Evolutionary conservation across 1,140 invertebrate genomes (phyloP), one percentile per base, ranked within the genome.

Genomic region (Sycophila sp.): DNA sequence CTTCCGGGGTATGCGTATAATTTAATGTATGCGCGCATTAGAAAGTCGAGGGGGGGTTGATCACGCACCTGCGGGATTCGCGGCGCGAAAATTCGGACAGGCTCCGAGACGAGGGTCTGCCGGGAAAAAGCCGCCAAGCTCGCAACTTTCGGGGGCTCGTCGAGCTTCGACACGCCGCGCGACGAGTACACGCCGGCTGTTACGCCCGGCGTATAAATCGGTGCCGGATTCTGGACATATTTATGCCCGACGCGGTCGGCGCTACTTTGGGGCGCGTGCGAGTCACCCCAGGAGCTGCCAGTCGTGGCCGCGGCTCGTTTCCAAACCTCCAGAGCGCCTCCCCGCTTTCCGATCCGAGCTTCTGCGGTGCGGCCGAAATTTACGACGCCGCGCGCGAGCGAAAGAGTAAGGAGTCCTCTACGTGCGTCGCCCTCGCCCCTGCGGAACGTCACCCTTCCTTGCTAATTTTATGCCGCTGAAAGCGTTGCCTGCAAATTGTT

Each of bases 121-220:
- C 53, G 22, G n/a, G n/a, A n/a, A n/a, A n/a, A n/a, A n/a, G 2
- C n/a, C 22, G n/a, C 17, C 17, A 56, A 56, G 53, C 22, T 56
- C 15, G 53, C 32, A 56, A 56, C 53, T 56, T 56, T 56, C 28
- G 19, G 49, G 7, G n/a, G 17, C 53, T 32, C 8, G 3, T 36
- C 28, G 30, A 36, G 4, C 15, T 28, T 26, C n/a, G 53, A 34
- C 30, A 56, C 51, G 28, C 5, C 13, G 15, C 40, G 40, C 15
- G n/a, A n/a, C n/a, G n/a, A n/a, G n/a, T n/a, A n/a, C n/a, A n/a
- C n/a, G n/a, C n/a, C n/a, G n/a, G n/a, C n/a, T n/a, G n/a, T n/a
- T n/a, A n/a, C n/a, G n/a, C n/a, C n/a, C n/a, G n/a, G 6, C 30
- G 32, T 56, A 56, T 56, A 56, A 56, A 56, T 56, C 53, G n/a